These are phyloP conservation scores for Ichneumoninae sp. DNA, from an alignment of 2,888 invertebrate species.

Conservation along the genomic window DNA sequence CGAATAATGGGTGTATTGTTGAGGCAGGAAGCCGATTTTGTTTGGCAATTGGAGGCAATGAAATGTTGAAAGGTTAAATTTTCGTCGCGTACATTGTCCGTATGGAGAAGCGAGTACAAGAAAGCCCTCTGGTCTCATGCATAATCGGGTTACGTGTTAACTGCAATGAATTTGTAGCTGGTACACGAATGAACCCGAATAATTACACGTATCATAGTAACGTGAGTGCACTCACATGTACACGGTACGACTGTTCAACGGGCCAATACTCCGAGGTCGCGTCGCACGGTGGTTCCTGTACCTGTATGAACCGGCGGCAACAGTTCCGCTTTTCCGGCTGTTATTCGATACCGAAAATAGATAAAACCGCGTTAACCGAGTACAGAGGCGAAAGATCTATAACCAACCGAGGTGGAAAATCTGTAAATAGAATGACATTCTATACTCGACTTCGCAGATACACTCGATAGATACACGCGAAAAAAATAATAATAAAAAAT, in stretches of 20 bases:
- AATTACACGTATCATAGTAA: slow-evolving; percentile 55
- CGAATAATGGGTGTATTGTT: background rate
- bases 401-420: background rate
- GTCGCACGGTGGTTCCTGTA: slow-evolving; percentile 22
- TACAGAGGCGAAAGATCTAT: background rate
- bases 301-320: background rate
- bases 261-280: slow-evolving; percentile 17
- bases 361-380: slow-evolving; percentile 3
- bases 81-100: slow-evolving; percentile 2
- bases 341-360: slow-evolving; percentile 17
- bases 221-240: slow-evolving; percentile 12
- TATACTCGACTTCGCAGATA: background rate
- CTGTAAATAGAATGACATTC: background rate
- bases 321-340: background rate
- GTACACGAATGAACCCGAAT: slow-evolving; percentile 34
- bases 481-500: background rate
- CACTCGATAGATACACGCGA: too few species aligned
- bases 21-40: background rate
- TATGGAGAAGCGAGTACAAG: slow-evolving; percentile 7
- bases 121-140: background rate
- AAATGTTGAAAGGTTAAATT: slow-evolving; percentile 1
- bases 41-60: background rate
- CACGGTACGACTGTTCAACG: background rate
- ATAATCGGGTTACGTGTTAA: slow-evolving; percentile 52
- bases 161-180: slow-evolving; percentile 45